phyloP scores from a whole-genome alignment of 2,113 vertebrate genomes.

The Aegithalos caudatus region DNA sequence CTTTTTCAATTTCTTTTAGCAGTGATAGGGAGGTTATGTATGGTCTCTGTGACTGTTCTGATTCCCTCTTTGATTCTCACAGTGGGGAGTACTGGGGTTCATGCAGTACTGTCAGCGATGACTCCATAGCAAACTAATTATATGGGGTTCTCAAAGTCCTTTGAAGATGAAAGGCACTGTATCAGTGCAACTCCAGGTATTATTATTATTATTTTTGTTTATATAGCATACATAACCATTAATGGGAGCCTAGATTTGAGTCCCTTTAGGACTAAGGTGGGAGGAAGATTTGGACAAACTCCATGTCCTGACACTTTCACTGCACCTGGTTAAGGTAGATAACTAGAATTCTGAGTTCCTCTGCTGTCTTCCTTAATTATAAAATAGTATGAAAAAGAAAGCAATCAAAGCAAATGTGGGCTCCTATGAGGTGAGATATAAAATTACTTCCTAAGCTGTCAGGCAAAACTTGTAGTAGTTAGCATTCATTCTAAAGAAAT shows the following conservation, averaged over 20 bases:
- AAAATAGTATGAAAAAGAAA: slow-evolving; percentile 19
- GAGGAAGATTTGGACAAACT: slow-evolving; percentile 19
- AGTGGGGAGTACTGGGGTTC: background rate
- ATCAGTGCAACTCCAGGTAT: background rate
- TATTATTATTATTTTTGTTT: slow-evolving; percentile 21
- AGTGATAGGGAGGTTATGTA: background rate
- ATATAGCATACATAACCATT: background rate
- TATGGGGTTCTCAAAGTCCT: background rate
- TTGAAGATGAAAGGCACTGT: slow-evolving; percentile 51
- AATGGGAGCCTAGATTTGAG: background rate
- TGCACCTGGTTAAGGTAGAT: slow-evolving; percentile 27
- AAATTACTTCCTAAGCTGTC: slow-evolving; percentile 17
- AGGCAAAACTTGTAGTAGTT: background rate
- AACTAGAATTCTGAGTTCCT: slow-evolving; percentile 6
- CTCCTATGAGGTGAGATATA: background rate
- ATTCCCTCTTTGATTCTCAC: background rate
- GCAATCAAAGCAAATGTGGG: slow-evolving; percentile 13
- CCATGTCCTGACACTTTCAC: background rate
- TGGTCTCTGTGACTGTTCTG: background rate
- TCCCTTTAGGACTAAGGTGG: background rate
- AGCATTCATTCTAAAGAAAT: background rate
- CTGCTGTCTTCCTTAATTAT: slow-evolving; percentile 18
- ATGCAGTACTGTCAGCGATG: background rate
- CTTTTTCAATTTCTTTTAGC: background rate
- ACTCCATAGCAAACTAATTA: slow-evolving; percentile 27